A percentile compares a stretch with the other conserved stretches of the same genome.
Evolutionary conservation across 2,888 invertebrate genomes (phyloP).

Genomic region (Rotaria socialis): DNA sequence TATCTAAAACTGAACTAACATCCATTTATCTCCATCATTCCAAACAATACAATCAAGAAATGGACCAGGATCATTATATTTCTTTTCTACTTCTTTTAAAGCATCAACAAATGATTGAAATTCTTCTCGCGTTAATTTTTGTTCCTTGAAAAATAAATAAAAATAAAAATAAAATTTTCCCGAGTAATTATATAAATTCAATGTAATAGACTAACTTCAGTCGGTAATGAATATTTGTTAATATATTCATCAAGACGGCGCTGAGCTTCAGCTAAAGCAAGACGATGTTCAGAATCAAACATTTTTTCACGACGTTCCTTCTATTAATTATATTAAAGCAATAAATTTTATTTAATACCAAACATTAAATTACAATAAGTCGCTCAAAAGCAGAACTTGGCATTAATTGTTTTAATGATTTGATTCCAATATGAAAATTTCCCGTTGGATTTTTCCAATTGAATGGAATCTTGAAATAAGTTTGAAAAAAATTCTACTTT

Average conservation of each 20-base stretch:
- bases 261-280: neutral
- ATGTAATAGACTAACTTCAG: constrained; percentile 43
- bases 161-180: neutral
- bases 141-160: constrained; percentile 60
- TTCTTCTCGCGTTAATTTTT: constrained; percentile 81
- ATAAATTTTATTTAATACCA: constrained; percentile 79
- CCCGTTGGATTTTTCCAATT: constrained; percentile 78
- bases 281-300: constrained; percentile 68
- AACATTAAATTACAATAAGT: constrained; percentile 58
- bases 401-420: constrained; percentile 79
- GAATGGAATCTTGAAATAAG: constrained; percentile 68
- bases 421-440: constrained; percentile 78
- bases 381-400: constrained; percentile 77
- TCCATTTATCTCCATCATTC: constrained; percentile 82
- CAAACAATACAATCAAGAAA: constrained; percentile 88
- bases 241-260: constrained; percentile 34
- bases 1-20: constrained; percentile 59
- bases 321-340: constrained; percentile 60
- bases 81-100: constrained; percentile 77
- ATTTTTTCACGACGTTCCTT: constrained; percentile 31
- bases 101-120: constrained; percentile 78
- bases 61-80: constrained; percentile 78
- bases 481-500: neutral
- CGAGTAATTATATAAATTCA: too few species aligned
- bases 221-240: neutral